Conservation (phyloP, 2,797 vertebrate species). For the Aplochiton taeniatus region DNA sequence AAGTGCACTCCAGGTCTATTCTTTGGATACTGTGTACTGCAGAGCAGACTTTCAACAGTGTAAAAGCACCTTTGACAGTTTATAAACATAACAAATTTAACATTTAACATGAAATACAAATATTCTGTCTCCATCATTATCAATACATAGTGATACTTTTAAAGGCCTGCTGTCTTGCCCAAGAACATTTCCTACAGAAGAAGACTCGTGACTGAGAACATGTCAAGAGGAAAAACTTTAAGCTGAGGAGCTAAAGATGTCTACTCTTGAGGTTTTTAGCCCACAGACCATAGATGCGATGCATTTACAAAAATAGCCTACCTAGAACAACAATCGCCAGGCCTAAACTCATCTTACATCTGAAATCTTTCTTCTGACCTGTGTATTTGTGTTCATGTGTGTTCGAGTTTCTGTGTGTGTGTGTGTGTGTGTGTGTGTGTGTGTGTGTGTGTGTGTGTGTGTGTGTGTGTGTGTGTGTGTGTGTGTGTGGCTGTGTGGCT, state of each 20-base stretch:
- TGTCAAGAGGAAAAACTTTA: background rate
- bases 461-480: background rate
- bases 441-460: background rate
- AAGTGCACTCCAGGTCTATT: background rate
- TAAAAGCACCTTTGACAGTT: too few relatives aligned
- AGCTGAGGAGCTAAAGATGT: background rate
- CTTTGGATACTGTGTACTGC: background rate
- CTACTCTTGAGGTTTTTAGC: background rate
- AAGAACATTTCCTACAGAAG: background rate
- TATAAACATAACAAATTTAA: too few relatives aligned
- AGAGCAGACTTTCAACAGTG: background rate
- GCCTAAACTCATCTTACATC: background rate
- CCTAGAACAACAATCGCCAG: background rate
- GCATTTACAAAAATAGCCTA: conserved; percentile 2
- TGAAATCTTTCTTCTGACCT: too few relatives aligned
- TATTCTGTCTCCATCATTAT: too few relatives aligned
- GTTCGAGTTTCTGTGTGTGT: background rate
- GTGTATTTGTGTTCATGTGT: background rate
- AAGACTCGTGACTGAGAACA: background rate
- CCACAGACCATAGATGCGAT: background rate
- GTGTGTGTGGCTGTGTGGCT: background rate
- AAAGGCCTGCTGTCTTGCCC: too few relatives aligned
- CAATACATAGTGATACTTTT: too few relatives aligned
- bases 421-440: conserved; percentile 4
- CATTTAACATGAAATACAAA: too few relatives aligned